Evolutionary conservation across 1,140 invertebrate genomes (phyloP), one percentile per base, ranked within the genome.

Genomic region (Drosophila elegans): DNA sequence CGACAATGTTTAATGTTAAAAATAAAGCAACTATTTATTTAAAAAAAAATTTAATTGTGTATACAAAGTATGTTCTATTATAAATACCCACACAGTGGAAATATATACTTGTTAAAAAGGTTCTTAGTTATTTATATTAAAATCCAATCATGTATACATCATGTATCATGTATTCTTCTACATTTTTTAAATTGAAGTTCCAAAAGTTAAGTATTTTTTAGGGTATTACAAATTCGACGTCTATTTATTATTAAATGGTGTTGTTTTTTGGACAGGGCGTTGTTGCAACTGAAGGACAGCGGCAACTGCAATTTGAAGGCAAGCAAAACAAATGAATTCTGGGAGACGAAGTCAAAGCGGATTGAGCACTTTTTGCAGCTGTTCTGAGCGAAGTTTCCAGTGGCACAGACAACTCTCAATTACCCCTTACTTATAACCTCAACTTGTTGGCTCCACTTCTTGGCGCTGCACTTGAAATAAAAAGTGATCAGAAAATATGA

Each of bases 251-350:
- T 29, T 54, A 63, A 12, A 56, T 49, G 6, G 52, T 32, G 29
- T 49, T 44, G 41, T 73, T 42, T 66, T 74, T 69, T 57, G 80
- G 53, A 51, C 80, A 74, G 77, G 79, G 62, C 67, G 74, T 60
- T 42, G 81, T 74, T 81, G 63, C 60, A 86, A 81, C 56, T 85
- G 81, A 85, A 85, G 82, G 82, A 85, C 81, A 76, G 75, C 67
- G 39, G 41, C 80, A 46, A 73, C 72, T 73, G 71, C 66, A 71
- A 55, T 61, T 64, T 80, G 81, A 77, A 84, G 77, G 81, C 77
- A 59, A 84, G 59, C 55, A 54, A 69, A 80, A 45, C 54, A 67
- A 80, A 72, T 52, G 56, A 79, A 73, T 80, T 68, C 61, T 74
- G 71, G 32, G 46, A 39, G 62, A 27, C 63, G 57, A 60, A 46